Percentiles rank a stretch among this genome's conserved stretches.
Conservation (phyloP, 2,113 vertebrate genomes). For the Heliornis fulica region DNA sequence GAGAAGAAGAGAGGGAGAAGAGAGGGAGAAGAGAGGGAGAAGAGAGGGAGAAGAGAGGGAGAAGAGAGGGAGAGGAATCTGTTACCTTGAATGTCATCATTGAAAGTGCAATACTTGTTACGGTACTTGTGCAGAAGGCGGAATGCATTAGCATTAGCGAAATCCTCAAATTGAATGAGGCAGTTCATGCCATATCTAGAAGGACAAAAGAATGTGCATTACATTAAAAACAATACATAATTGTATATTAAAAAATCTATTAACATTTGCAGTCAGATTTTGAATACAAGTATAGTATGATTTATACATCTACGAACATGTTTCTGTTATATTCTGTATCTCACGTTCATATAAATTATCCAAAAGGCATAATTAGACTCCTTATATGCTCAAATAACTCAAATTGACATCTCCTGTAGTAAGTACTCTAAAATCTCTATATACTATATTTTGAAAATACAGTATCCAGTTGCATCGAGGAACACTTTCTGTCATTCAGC, state of each 20-base stretch:
- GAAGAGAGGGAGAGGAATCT: too few species aligned
- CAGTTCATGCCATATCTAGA: conserved; percentile 91
- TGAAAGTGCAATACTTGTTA: conserved; percentile 95
- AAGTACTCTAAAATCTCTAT: not conserved
- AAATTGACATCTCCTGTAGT: not conserved
- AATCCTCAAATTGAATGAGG: conserved; percentile 98
- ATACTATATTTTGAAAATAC: not conserved
- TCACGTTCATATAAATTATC: not conserved
- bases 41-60: too few species aligned
- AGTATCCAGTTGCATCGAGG: not conserved
- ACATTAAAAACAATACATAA: not conserved
- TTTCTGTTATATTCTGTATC: not conserved
- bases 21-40: not conserved
- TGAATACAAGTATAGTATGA: not conserved
- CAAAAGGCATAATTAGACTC: not conserved
- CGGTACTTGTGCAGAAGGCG: conserved; percentile 92
- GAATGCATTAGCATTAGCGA: conserved; percentile 95
- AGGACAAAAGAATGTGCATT: conserved; percentile 6
- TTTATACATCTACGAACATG: not conserved
- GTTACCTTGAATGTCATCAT: conserved; percentile 98
- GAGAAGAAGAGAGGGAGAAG: too few species aligned
- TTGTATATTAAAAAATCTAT: not conserved
- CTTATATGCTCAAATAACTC: not conserved
- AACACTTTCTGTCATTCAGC: not conserved
- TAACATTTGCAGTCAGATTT: not conserved